Conservation (phyloP, 1,140 invertebrate species). For the Potamilus streckersoni region DNA sequence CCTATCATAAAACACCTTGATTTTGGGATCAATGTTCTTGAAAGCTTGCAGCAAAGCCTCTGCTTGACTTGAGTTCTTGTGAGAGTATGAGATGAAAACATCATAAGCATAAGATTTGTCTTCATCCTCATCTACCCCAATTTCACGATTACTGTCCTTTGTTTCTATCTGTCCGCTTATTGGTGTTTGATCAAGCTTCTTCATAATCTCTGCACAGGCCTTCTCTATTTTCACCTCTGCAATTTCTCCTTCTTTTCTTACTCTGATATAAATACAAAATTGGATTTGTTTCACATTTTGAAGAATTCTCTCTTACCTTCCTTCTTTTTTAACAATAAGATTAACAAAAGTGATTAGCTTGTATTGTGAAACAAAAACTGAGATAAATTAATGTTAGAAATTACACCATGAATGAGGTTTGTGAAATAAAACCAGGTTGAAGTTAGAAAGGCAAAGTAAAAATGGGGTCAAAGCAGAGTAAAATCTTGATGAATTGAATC, state of each 20-base stretch:
- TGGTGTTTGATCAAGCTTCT: slow-evolving; percentile 1
- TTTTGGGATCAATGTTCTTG: slow-evolving; percentile 34
- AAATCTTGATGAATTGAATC: too few relatives aligned
- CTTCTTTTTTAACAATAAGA: too few relatives aligned
- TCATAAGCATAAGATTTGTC: slow-evolving; percentile 43
- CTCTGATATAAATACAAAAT: slow-evolving; percentile 22
- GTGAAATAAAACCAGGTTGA: too few relatives aligned
- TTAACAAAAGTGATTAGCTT: too few relatives aligned
- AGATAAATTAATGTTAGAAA: too few relatives aligned
- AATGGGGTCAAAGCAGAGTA: too few relatives aligned
- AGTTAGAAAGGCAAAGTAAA: too few relatives aligned
- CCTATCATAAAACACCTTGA: slow-evolving; percentile 62
- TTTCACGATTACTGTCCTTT: neutral
- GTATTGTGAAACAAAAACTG: too few relatives aligned
- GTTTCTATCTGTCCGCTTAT: neutral
- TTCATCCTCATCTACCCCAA: neutral
- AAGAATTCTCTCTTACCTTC: too few relatives aligned
- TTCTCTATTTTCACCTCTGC: slow-evolving; percentile 27
- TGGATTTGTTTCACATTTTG: neutral
- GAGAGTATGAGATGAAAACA: slow-evolving; percentile 64
- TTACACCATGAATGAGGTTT: too few relatives aligned
- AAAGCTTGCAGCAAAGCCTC: slow-evolving; percentile 42
- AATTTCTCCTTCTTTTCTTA: slow-evolving; percentile 41
- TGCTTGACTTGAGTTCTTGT: slow-evolving; percentile 47
- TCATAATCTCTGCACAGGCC: slow-evolving; percentile 27